phyloP scores from a whole-genome alignment of 2,888 invertebrate species.

The Chrysina gloriosa region DNA sequence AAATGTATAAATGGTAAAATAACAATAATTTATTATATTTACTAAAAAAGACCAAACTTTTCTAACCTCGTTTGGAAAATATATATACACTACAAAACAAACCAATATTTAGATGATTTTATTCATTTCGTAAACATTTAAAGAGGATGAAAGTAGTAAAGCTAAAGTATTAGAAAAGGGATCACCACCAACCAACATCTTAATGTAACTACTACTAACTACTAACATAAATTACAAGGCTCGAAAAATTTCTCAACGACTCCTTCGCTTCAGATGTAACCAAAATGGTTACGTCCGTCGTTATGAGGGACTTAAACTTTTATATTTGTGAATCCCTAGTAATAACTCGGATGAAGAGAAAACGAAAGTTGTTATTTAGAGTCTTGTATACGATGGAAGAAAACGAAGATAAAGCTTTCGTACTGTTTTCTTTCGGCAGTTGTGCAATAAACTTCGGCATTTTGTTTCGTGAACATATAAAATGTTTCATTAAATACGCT shows the following conservation, averaged over 20 bases:
- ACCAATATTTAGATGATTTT: no score
- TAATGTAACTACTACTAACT: neutral
- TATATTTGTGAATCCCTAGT: slow-evolving; percentile 15
- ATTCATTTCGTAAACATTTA: neutral
- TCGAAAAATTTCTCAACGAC: neutral
- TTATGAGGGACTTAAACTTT: slow-evolving; percentile 8
- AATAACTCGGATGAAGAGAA: slow-evolving; percentile 28
- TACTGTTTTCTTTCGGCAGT: slow-evolving; percentile 1
- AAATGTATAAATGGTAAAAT: no score
- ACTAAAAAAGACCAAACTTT: no score
- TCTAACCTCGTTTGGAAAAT: no score
- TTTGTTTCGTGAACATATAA: slow-evolving; percentile 16
- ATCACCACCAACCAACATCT: neutral
- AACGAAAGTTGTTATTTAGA: slow-evolving; percentile 17
- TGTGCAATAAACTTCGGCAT: slow-evolving; percentile 1
- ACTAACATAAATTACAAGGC: slow-evolving; percentile 3
- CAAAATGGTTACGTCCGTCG: slow-evolving; percentile 9
- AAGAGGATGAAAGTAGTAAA: neutral
- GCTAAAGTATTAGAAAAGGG: neutral
- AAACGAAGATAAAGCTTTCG: slow-evolving; percentile 19
- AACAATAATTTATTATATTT: no score
- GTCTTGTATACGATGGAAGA: neutral
- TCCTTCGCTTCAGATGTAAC: neutral
- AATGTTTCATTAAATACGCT: slow-evolving; percentile 26
- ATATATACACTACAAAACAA: no score